Percentiles rank a stretch among this genome's conserved stretches.
Evolutionary conservation across 2,113 vertebrate species (phyloP).

Genomic region (Centropus bengalensis): DNA sequence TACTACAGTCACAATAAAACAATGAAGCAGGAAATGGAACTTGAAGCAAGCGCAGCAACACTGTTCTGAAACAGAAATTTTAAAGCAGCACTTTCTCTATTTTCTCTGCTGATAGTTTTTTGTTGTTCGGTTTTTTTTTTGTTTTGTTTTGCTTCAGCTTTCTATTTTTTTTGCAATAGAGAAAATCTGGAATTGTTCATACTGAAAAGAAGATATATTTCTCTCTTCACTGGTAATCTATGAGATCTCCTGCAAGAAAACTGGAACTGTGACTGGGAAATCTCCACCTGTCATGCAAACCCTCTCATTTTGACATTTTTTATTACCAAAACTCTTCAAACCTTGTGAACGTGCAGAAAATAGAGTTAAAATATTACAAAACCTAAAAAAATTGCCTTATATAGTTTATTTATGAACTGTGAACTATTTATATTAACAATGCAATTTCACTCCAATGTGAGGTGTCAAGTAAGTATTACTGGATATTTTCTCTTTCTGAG

Average conservation of each 20-base stretch:
- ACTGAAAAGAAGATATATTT: not conserved
- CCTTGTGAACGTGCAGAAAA: not conserved
- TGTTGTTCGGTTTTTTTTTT: not conserved
- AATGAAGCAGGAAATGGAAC: conserved; percentile 64
- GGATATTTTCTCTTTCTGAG: not conserved
- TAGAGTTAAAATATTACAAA: not conserved
- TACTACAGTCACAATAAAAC: conserved; percentile 64
- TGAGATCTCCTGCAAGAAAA: not conserved
- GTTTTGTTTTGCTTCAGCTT: not conserved
- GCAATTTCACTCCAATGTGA: not conserved
- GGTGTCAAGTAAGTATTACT: not conserved
- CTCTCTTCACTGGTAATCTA: not conserved
- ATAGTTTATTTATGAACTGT: conserved; percentile 27
- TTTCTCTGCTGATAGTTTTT: not conserved
- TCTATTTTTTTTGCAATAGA: not conserved
- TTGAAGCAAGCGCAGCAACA: conserved; percentile 30
- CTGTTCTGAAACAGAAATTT: conserved; percentile 4
- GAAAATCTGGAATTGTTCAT: not conserved
- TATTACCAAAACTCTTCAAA: not conserved
- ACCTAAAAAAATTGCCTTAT: not conserved
- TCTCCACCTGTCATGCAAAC: not conserved
- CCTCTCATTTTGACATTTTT: conserved; percentile 14
- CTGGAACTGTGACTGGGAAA: not conserved
- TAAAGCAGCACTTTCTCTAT: not conserved
- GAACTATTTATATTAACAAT: not conserved